These are phyloP conservation scores for Saiga tatarica DNA, from an alignment of 2,113 vertebrate genomes.

Conservation along the genomic window DNA sequence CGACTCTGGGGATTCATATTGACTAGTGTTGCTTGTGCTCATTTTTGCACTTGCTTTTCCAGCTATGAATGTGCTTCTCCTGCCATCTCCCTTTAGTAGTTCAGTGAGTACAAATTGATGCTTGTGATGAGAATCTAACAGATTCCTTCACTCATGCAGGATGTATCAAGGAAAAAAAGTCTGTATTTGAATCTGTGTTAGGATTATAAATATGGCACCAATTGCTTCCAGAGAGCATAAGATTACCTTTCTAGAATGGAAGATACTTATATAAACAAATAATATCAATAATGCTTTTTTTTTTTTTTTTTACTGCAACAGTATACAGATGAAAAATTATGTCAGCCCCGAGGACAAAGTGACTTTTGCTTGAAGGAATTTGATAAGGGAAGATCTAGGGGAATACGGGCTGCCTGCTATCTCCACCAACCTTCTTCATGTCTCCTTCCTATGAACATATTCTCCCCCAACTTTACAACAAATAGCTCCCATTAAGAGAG, in stretches of 20 bases:
- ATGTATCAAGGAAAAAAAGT: not conserved
- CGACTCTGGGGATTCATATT: rapidly evolving
- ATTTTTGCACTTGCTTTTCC: not conserved
- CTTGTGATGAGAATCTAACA: not conserved
- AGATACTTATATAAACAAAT: not conserved
- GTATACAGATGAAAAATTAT: not conserved
- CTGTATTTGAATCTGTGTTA: not conserved
- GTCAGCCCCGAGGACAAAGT: not conserved
- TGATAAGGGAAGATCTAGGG: not conserved
- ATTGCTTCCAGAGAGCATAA: not conserved
- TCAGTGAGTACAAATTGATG: not conserved
- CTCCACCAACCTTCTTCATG: not conserved
- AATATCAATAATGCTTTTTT: not conserved
- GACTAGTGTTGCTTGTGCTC: too few species aligned
- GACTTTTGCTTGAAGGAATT: not conserved
- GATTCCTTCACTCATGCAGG: not conserved
- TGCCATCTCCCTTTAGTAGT: not conserved
- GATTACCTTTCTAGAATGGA: not conserved
- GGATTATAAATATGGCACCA: not conserved
- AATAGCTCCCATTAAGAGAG: not conserved
- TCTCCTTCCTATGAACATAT: not conserved
- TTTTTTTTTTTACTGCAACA: not conserved
- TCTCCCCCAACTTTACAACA: not conserved
- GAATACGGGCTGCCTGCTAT: rapidly evolving
- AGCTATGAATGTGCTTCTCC: rapidly evolving